Evolutionary conservation across 2,888 invertebrate species (phyloP), one percentile per base, ranked within the genome.

Genomic region (Lasioglossum villosulum): DNA sequence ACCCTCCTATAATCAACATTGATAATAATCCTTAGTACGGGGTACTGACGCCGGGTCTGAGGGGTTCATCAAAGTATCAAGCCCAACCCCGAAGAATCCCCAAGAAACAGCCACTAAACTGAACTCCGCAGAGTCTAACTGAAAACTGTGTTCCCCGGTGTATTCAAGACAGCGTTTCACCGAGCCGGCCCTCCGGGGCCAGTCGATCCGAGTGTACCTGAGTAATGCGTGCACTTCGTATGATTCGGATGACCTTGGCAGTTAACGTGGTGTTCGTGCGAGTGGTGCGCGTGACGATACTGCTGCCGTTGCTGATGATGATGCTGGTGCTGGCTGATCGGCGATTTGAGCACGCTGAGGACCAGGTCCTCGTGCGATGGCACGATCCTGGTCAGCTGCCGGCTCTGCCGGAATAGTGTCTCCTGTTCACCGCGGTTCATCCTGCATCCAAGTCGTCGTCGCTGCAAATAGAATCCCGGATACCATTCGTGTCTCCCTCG

Each of bases 371-470:
- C 96, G 82, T 93, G 91, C 75, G 94, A 90, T 27, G 94, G 92
- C 81, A 92, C 92, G 87, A 94, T 92, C 80, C 92, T 89, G 78
- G 93, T 96, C 84, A 97, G 95, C 93, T 96, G 96, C 89, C 96
- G 96, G 90, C 96, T 96, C 93, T 96, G 96, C 90, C 96, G 95
- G 93, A 96, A 97, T 90, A 97, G 95, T 91, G 95, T 96, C 93
- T 96, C 96, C 95, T 97, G 96, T 93, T 96, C 96, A 87, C 96
- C 96, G 85, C 96, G 96, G 95, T 96, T 96, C 96, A 96, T 96
- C 82, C 92, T 93, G 90, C 89, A 88, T 75, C 91, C 92, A 68
- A 91, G 88, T 81, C 90, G 90, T 86, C 91, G 90, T 80, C 90
- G 89, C 79, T 91, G 92, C 48, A 89, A 89, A 89, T 92, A 90